These are phyloP conservation scores for Chrysolina americana DNA, from an alignment of 2,888 invertebrate species.

Conservation along the genomic window DNA sequence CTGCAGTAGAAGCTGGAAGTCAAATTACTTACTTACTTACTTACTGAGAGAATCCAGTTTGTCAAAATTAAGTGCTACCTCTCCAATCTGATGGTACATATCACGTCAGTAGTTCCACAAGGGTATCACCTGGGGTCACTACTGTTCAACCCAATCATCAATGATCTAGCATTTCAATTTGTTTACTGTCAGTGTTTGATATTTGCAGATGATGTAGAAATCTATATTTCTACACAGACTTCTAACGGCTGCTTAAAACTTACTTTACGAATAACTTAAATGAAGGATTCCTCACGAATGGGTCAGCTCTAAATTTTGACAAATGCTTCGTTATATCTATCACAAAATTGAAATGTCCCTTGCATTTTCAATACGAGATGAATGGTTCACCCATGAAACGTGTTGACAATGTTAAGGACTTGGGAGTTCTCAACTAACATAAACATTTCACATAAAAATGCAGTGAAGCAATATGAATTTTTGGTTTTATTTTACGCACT, in stretches of 20 bases:
- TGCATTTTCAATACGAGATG: neutral
- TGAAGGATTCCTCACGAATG: neutral
- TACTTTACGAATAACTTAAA: neutral
- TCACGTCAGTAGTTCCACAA: neutral
- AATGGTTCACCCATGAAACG: neutral
- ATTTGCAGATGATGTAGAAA: no score
- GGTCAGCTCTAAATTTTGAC: neutral
- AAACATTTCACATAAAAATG: neutral
- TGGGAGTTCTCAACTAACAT: neutral
- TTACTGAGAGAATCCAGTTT: neutral
- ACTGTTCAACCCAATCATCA: neutral
- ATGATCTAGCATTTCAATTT: neutral
- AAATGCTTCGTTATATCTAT: neutral
- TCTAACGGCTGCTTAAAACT: neutral
- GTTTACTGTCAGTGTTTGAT: neutral
- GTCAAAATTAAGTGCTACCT: neutral
- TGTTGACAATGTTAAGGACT: neutral
- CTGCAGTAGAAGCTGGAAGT: no score
- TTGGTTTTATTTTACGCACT: no score
- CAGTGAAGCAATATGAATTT: no score
- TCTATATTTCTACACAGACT: no score
- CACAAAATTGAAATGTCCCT: neutral
- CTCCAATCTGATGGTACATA: neutral
- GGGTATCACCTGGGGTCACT: neutral
- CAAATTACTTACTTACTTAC: no score